A percentile compares a stretch with the other conserved stretches of the same genome.
Evolutionary conservation across 2,797 vertebrate species (phyloP).

Genomic region (Myripristis jacobus): DNA sequence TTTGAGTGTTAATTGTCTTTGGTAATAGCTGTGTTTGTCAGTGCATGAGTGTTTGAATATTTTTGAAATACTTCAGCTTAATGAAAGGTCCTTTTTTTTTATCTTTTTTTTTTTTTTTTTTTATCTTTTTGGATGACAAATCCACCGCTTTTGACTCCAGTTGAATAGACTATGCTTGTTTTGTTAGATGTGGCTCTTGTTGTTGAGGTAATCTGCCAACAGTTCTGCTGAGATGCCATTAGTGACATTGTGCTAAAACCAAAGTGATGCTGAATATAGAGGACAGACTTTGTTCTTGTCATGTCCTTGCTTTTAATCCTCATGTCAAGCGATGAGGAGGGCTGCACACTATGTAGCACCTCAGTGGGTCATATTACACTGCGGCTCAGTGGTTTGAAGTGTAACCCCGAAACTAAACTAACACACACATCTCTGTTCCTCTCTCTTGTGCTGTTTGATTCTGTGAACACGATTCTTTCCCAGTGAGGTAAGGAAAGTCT

Average conservation of each 20-base stretch:
- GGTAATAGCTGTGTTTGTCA: background rate
- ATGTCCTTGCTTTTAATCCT: conserved; percentile 35
- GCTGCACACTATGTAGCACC: conserved; percentile 1
- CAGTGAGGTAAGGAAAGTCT: conserved; percentile 56
- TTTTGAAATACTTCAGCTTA: background rate
- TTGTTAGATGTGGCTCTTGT: conserved; percentile 12
- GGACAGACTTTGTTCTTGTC: conserved; percentile 3
- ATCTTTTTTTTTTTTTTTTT: no score
- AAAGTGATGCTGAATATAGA: conserved; percentile 24
- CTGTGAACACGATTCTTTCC: conserved; percentile 19
- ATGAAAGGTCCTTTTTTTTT: conserved; percentile 7
- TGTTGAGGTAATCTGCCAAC: background rate
- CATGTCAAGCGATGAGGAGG: conserved; percentile 33
- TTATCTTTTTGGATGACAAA: conserved; percentile 6
- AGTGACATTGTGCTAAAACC: background rate
- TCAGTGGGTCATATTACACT: conserved; percentile 34
- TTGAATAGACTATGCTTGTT: background rate
- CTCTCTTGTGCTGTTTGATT: conserved; percentile 33
- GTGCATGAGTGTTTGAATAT: background rate
- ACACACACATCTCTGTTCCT: conserved; percentile 20
- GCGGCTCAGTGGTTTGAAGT: background rate
- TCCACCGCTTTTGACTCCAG: background rate
- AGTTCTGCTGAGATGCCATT: conserved; percentile 20
- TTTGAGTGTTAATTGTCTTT: background rate
- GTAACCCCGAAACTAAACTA: conserved; percentile 23